Conservation (phyloP, 2,888 invertebrate genomes). For the Cephus rjabovi region DNA sequence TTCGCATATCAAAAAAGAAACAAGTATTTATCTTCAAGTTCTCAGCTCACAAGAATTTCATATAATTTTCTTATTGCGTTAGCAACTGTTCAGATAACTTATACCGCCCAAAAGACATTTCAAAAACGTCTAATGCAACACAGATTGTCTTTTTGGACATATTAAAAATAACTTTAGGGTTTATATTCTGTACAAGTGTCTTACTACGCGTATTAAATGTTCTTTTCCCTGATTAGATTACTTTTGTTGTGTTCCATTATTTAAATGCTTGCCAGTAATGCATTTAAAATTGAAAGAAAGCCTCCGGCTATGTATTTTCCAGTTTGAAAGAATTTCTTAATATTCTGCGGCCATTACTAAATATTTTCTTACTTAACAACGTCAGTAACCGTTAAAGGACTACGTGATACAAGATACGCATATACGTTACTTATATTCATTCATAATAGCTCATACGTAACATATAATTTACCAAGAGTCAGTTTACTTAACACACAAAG, state of each 20-base stretch:
- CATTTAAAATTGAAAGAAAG: not conserved
- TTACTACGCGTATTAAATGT: not conserved
- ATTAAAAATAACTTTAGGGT: too few species aligned
- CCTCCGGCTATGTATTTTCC: not conserved
- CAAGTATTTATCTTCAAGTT: not conserved
- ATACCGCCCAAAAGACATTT: too few species aligned
- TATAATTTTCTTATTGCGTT: not conserved
- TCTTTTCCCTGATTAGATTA: not conserved
- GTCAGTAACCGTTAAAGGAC: not conserved
- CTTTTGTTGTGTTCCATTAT: not conserved
- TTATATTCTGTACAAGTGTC: not conserved
- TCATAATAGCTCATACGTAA: not conserved
- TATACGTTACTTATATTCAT: not conserved
- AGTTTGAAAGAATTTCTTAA: not conserved
- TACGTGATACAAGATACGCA: not conserved
- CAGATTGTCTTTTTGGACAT: too few species aligned
- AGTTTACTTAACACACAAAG: not conserved
- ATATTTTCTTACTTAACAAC: not conserved
- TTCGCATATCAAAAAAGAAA: not conserved
- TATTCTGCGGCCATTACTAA: not conserved
- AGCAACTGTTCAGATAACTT: too few species aligned
- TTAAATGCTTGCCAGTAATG: not conserved
- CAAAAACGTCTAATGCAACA: too few species aligned
- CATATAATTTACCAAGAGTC: not conserved
- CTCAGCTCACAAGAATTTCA: not conserved